Conservation (phyloP, 2,797 vertebrate genomes). For the Ibycter americanus region DNA sequence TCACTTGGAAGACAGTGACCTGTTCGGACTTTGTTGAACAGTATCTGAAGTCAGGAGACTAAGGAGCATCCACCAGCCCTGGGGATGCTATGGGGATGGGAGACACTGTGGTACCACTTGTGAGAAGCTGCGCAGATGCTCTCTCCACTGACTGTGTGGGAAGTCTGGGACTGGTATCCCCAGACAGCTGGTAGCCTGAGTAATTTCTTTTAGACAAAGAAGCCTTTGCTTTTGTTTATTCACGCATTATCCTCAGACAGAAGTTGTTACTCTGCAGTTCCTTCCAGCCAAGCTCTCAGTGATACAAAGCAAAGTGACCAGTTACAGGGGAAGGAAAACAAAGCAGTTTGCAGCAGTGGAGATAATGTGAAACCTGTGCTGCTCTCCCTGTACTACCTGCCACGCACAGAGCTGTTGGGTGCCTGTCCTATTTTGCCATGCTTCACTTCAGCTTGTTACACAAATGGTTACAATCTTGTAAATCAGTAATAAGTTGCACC, state of each 20-base stretch:
- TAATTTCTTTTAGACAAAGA: background rate
- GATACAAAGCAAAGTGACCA: background rate
- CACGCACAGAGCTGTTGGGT: fast-evolving
- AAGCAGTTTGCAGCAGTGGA: background rate
- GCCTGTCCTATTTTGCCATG: background rate
- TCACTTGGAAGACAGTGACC: background rate
- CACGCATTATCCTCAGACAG: background rate
- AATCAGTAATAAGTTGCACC: slow-evolving; percentile 64
- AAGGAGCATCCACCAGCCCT: background rate
- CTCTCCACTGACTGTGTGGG: background rate
- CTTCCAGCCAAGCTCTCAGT: background rate
- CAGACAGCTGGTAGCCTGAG: background rate
- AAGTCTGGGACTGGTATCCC: background rate
- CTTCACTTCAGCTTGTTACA: background rate
- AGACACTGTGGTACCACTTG: background rate
- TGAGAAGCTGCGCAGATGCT: background rate
- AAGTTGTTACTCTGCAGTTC: background rate
- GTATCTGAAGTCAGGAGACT: background rate
- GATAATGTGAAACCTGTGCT: background rate
- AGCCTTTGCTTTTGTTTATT: background rate
- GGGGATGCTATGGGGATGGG: background rate
- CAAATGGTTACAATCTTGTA: slow-evolving; percentile 12
- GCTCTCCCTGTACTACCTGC: background rate
- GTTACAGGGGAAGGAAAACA: background rate
- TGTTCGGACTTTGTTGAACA: background rate